phyloP scores from a whole-genome alignment of 2,888 invertebrate genomes.

The Strigamia transsilvanica region DNA sequence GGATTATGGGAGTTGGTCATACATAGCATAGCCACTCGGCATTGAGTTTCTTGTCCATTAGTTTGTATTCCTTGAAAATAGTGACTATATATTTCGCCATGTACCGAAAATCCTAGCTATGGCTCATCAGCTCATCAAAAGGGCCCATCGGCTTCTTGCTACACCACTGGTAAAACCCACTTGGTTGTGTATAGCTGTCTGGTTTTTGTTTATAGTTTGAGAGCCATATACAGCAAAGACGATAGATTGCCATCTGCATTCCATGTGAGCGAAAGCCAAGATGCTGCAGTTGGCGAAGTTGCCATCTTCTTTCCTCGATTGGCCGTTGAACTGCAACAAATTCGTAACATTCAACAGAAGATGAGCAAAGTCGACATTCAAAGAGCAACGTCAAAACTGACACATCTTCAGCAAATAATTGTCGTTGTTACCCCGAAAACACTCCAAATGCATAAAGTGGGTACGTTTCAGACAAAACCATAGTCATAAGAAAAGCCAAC shows the following conservation, averaged over 20 bases:
- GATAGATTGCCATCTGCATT: background rate
- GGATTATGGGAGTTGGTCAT: too few species aligned
- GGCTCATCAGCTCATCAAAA: too few species aligned
- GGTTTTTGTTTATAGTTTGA: background rate
- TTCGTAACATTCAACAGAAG: background rate
- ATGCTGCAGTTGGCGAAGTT: background rate
- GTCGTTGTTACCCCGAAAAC: background rate
- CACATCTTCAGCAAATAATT: background rate
- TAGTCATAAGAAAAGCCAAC: too few species aligned
- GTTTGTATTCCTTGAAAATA: too few species aligned
- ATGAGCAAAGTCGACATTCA: background rate
- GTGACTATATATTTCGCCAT: too few species aligned
- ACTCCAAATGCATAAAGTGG: background rate
- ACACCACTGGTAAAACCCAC: too few species aligned
- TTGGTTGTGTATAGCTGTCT: too few species aligned
- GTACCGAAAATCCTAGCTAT: too few species aligned
- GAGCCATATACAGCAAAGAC: slow-evolving; percentile 7
- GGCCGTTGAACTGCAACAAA: background rate
- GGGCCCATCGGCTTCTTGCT: too few species aligned
- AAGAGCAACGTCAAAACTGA: background rate
- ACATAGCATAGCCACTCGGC: too few species aligned
- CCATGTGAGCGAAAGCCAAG: background rate
- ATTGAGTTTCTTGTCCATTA: too few species aligned
- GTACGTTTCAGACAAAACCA: background rate
- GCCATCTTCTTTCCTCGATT: background rate